Conservation (phyloP, 2,113 vertebrate species). For the Ictidomys tridecemlineatus region DNA sequence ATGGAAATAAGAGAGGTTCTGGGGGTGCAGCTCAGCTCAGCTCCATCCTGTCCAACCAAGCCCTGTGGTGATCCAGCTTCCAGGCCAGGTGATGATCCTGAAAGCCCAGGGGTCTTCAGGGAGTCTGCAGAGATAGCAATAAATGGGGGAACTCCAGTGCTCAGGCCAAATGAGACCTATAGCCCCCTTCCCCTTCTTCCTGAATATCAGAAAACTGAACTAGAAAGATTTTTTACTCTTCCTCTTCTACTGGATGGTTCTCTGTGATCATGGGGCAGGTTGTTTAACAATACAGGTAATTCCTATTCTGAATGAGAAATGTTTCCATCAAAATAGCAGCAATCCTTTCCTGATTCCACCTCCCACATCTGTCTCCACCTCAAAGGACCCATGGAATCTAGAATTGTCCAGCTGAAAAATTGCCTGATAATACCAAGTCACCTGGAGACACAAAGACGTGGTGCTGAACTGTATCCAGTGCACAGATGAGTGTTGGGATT, state of each 20-base stretch:
- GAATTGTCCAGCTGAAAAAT: neutral
- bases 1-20: neutral
- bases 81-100: too few species aligned
- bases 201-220: neutral
- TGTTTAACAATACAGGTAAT: too few species aligned
- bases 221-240: too few species aligned
- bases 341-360: neutral
- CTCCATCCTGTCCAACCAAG: neutral
- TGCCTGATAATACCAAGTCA: too few species aligned
- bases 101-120: neutral
- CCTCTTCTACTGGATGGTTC: neutral
- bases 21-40: too few species aligned
- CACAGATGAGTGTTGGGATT: neutral
- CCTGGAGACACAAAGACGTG: too few species aligned
- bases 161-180: neutral
- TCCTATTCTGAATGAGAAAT: neutral
- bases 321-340: neutral
- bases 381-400: neutral
- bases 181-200: neutral
- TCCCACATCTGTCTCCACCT: neutral
- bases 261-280: neutral
- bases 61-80: too few species aligned
- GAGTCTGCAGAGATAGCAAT: neutral
- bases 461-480: accelerated
- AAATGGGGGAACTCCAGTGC: neutral